These are phyloP conservation scores for Anabacerthia variegaticeps DNA, from an alignment of 2,797 vertebrate species.

Conservation along the genomic window DNA sequence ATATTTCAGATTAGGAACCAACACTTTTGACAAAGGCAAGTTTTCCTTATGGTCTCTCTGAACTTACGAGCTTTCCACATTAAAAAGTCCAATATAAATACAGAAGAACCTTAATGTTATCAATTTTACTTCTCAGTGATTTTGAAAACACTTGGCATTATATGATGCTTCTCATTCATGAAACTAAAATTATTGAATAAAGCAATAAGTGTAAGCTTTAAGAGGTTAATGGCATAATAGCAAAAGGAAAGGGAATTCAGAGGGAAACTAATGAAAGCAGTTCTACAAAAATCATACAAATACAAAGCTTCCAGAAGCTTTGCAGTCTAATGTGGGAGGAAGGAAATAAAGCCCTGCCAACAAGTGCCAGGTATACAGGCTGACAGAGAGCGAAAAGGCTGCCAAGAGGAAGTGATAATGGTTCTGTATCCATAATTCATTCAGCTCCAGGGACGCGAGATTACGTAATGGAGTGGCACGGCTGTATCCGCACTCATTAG, in stretches of 20 bases:
- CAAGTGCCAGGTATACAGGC: background rate
- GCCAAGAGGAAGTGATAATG: conserved; percentile 30
- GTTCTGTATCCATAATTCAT: conserved; percentile 43
- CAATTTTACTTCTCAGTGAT: background rate
- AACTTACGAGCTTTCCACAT: background rate
- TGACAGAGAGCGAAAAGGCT: background rate
- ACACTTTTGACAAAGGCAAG: background rate
- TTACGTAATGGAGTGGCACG: background rate
- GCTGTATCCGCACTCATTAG: conserved; percentile 15
- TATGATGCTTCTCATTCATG: background rate
- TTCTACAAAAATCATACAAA: background rate
- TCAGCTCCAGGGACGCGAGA: background rate
- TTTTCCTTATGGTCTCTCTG: background rate
- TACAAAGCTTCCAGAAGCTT: background rate
- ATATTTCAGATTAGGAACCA: background rate
- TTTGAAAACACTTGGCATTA: background rate
- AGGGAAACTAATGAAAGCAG: background rate
- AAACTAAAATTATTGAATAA: background rate
- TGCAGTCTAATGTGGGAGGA: background rate
- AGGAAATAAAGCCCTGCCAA: background rate
- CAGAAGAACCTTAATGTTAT: background rate
- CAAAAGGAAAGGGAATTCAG: background rate
- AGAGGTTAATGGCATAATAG: background rate
- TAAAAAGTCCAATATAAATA: background rate
- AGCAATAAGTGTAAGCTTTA: background rate